Evolutionary conservation across 2,888 invertebrate species (phyloP).

Genomic region (Folsomia candida): DNA sequence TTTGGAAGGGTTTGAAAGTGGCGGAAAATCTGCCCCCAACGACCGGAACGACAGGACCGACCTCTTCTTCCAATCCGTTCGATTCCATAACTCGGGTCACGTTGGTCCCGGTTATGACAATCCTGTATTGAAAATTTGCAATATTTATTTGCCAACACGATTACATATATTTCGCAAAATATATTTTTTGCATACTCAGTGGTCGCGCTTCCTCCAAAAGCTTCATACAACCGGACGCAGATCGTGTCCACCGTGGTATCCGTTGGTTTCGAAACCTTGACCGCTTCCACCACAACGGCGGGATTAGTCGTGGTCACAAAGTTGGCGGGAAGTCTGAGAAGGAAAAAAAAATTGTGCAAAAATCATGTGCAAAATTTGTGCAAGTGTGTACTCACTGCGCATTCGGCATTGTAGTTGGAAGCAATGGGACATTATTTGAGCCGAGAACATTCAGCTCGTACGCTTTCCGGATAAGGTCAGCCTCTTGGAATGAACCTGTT

Average conservation of each 20-base stretch:
- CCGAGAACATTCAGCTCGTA: slow-evolving; percentile 55
- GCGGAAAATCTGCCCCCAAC: slow-evolving; percentile 21
- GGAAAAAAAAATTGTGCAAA: not conserved
- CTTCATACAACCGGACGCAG: slow-evolving; percentile 41
- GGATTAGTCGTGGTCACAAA: slow-evolving; percentile 30
- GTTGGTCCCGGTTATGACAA: slow-evolving; percentile 11
- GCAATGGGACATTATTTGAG: slow-evolving; percentile 36
- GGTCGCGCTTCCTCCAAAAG: slow-evolving; percentile 37
- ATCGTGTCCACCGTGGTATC: slow-evolving; percentile 20
- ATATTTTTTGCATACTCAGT: slow-evolving; percentile 32
- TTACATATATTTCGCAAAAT: not conserved
- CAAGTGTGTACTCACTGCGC: not conserved
- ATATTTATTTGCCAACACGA: not conserved
- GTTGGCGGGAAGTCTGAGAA: slow-evolving; percentile 27
- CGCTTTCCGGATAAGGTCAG: slow-evolving; percentile 55
- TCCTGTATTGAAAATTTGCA: not conserved
- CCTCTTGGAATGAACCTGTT: slow-evolving; percentile 52
- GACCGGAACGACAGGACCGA: slow-evolving; percentile 15
- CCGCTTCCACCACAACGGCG: slow-evolving; percentile 43
- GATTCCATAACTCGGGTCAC: slow-evolving; percentile 26
- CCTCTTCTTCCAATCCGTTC: slow-evolving; percentile 35
- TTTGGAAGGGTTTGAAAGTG: slow-evolving; percentile 36
- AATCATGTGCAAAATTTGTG: not conserved
- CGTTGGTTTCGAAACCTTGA: slow-evolving; percentile 31
- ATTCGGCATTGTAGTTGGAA: not conserved